Evolutionary conservation across 1,140 invertebrate genomes (phyloP).

Genomic region (Bradynema listronoti): DNA sequence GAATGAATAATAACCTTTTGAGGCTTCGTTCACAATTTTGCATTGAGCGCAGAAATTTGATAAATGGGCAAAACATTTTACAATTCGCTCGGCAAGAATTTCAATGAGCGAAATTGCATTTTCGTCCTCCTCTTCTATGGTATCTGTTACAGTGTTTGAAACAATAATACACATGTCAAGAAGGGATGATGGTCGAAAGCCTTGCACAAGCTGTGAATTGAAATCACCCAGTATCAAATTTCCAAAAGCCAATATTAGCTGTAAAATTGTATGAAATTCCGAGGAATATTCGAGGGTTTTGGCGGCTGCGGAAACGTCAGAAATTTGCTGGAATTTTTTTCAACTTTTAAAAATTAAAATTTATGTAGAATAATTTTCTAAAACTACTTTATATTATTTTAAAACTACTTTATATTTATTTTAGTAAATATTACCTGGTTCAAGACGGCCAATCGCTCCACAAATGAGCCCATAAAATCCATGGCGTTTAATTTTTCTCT

Average conservation of each 20-base stretch:
- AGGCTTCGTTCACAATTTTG: background rate
- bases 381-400: no score
- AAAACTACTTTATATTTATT: no score
- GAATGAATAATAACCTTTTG: conserved; percentile 7
- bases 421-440: conserved; percentile 38
- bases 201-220: conserved; percentile 21
- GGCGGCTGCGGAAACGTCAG: conserved; percentile 15
- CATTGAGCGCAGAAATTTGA: background rate
- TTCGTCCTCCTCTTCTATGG: no score
- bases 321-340: conserved; percentile 34
- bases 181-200: conserved; percentile 23
- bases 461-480: conserved; percentile 30
- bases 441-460: conserved; percentile 13
- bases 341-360: no score
- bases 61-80: background rate
- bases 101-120: background rate
- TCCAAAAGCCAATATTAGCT: conserved; percentile 21
- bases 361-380: conserved; percentile 3
- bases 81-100: conserved; percentile 6
- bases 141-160: no score
- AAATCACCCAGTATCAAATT: conserved; percentile 36
- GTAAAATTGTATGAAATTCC: conserved; percentile 34
- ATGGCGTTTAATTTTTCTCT: conserved; percentile 29
- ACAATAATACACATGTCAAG: conserved; percentile 23
- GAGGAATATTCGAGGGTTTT: conserved; percentile 36